Evolutionary conservation across 2,113 vertebrate genomes (phyloP), one percentile per base, ranked within the genome.

Genomic region (Callithrix jacchus): DNA sequence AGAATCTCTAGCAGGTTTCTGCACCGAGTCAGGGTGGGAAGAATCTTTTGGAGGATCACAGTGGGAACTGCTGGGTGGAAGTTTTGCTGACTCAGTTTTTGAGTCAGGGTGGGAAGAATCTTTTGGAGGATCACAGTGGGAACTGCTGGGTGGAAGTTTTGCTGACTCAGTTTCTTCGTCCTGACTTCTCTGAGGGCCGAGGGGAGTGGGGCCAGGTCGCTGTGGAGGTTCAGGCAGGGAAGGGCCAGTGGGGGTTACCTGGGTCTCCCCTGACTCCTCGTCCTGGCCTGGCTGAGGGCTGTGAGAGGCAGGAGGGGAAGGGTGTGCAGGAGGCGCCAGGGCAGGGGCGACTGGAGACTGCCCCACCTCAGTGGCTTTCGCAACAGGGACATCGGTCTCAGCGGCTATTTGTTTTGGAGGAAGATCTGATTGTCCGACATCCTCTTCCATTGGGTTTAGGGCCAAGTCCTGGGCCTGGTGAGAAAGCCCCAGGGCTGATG

Each of bases 231-330:
- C 95, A 23, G 92, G 6, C 0, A 2, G 11, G 5, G 71, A 56
- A 21, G 45, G 90, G 8, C 11, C 12, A 0, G n/a, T 7, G 3
- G 61, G 10, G 5, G 80, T 32, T 10, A 25, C 89, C 40, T 21
- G 73, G 89, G 88, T 54, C 90, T 98, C 96, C 58, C 84, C 95
- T 0, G 95, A 96, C 32, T 96, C 97, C 49, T 95, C 82, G 58
- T 89, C 92, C 20, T 92, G 97, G 2, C 68, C 76, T 20, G 23
- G 52, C 32, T 35, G 93, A 83, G 93, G 85, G 42, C 56, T 2
- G 8, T 1, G 54, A 30, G 23, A 6, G 21, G 45, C 10, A 1
- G 3, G 20, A 5, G 83, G 52, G 20, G 25, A 49, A 14, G 89
- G 68, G n/a, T 20, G 68, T n/a, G 12, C 54, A n/a, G n/a, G 7